Evolutionary conservation across 1,140 invertebrate species (phyloP).

Genomic region (Batillaria attramentaria): DNA sequence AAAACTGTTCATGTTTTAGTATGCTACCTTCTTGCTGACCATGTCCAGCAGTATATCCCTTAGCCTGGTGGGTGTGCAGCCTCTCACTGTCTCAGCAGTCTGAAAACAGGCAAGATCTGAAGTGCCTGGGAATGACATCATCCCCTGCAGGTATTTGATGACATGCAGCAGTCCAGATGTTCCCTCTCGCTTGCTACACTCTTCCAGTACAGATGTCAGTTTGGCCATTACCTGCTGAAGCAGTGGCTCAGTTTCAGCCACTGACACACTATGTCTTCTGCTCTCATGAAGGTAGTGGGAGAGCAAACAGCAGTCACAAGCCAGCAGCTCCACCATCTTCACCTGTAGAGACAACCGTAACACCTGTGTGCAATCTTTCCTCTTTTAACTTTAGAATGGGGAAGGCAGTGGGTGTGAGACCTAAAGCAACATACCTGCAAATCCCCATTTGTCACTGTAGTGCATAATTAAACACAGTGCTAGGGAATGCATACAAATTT

Average conservation of each 20-base stretch:
- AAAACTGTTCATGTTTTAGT: no score
- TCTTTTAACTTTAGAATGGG: no score
- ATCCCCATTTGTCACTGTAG: no score
- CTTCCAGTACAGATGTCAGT: constrained; percentile 25
- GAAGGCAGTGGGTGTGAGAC: no score
- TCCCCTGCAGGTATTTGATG: constrained; percentile 24
- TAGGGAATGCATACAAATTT: no score
- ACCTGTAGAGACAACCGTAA: constrained; percentile 12
- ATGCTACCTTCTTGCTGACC: constrained; percentile 40
- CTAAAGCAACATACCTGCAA: no score
- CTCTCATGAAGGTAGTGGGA: not conserved
- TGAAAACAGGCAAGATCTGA: not conserved
- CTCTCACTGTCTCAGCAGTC: constrained; percentile 29
- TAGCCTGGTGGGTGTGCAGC: constrained; percentile 34
- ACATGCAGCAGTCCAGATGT: constrained; percentile 3
- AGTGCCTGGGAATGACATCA: constrained; percentile 14
- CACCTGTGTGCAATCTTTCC: no score
- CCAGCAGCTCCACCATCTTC: constrained; percentile 11
- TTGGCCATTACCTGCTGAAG: constrained; percentile 28
- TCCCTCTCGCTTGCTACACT: constrained; percentile 37
- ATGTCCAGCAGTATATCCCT: constrained; percentile 36
- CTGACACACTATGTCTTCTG: not conserved
- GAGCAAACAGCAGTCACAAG: constrained; percentile 12
- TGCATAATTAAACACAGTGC: no score
- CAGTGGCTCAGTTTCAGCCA: not conserved